Conservation (phyloP, 2,797 vertebrate genomes). For the Chelon auratus region DNA sequence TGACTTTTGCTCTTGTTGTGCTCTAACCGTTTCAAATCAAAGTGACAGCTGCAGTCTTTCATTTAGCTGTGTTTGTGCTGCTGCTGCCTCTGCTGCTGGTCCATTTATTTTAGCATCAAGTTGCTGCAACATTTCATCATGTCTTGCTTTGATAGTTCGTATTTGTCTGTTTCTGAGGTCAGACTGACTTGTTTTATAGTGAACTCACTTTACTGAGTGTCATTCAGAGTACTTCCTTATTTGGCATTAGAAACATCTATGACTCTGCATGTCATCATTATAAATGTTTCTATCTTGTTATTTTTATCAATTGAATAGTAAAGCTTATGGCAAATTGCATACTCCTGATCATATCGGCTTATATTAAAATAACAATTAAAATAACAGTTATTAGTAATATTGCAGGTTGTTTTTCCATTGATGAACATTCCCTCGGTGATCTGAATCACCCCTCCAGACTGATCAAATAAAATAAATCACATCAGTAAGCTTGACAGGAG, state of each 20-base stretch:
- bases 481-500: no score
- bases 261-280: no score
- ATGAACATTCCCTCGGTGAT: background rate
- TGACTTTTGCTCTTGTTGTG: background rate
- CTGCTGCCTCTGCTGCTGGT: background rate
- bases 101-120: constrained; percentile 21
- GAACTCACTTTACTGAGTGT: background rate
- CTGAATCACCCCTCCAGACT: background rate
- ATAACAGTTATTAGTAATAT: background rate
- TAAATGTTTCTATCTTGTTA: no score
- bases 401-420: background rate
- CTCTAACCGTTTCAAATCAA: constrained; percentile 16
- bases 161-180: constrained; percentile 4
- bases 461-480: background rate
- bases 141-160: constrained; percentile 19
- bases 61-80: constrained; percentile 23
- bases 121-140: constrained; percentile 44
- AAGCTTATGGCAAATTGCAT: no score
- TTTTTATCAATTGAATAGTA: no score
- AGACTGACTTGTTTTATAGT: constrained; percentile 3
- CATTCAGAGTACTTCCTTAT: constrained; percentile 11
- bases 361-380: background rate
- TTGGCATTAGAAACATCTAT: background rate
- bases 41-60: constrained; percentile 42
- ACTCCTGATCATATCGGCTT: background rate